These are phyloP conservation scores for Labroides dimidiatus DNA, from an alignment of 2,797 vertebrate species.

Conservation along the genomic window DNA sequence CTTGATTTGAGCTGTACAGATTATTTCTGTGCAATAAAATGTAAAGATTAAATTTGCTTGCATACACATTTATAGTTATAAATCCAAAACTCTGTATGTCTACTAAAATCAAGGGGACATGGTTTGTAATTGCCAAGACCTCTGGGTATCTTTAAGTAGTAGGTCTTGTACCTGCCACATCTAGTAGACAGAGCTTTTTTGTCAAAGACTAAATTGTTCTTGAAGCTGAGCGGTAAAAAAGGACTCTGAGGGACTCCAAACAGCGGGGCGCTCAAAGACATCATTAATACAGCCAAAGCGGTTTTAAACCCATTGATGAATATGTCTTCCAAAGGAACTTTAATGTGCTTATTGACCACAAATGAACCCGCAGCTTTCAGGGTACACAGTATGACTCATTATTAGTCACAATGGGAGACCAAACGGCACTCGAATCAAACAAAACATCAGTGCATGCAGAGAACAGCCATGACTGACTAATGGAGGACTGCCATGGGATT, in stretches of 20 bases:
- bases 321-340: slow-evolving; percentile 42
- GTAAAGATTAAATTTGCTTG: slow-evolving; percentile 4
- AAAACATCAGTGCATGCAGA: slow-evolving; percentile 33
- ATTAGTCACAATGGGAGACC: slow-evolving; percentile 49
- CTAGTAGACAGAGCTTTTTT: slow-evolving; percentile 7
- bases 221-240: slow-evolving; percentile 29
- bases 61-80: slow-evolving; percentile 23
- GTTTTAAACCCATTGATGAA: slow-evolving; percentile 39
- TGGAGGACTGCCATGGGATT: slow-evolving; percentile 14
- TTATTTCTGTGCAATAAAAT: background rate
- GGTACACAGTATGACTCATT: slow-evolving; percentile 40
- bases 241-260: slow-evolving; percentile 25
- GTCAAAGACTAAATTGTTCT: slow-evolving; percentile 26
- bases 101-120: slow-evolving; percentile 25
- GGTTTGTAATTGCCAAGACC: background rate
- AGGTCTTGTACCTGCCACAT: slow-evolving; percentile 25
- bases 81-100: slow-evolving; percentile 22
- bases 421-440: slow-evolving; percentile 47
- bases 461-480: slow-evolving; percentile 17
- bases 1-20: slow-evolving; percentile 13
- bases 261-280: slow-evolving; percentile 37
- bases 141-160: slow-evolving; percentile 31
- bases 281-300: slow-evolving; percentile 41
- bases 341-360: slow-evolving; percentile 54
- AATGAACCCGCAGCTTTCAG: slow-evolving; percentile 32